Conservation (phyloP, 2,797 vertebrate species). For the Brachyalestes nurse region DNA sequence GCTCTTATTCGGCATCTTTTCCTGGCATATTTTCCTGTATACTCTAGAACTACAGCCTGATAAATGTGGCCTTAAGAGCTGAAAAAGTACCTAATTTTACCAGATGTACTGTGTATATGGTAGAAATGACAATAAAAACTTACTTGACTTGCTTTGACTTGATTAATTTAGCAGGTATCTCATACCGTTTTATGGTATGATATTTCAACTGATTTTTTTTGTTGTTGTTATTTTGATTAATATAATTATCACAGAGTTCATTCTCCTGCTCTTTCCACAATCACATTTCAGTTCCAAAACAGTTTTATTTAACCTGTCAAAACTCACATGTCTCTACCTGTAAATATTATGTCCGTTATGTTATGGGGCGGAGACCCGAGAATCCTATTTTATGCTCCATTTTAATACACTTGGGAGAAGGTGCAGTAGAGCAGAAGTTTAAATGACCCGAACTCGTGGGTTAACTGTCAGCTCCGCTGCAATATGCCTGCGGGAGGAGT, state of each 20-base stretch:
- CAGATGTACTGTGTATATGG: too few species aligned
- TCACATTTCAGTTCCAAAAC: too few species aligned
- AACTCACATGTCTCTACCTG: background rate
- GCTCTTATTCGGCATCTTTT: background rate
- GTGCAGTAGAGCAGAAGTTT: background rate
- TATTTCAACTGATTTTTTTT: too few species aligned
- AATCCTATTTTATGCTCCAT: background rate
- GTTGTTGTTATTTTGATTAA: too few species aligned
- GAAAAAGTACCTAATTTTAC: too few species aligned
- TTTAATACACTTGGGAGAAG: background rate
- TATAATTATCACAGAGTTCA: too few species aligned
- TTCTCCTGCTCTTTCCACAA: too few species aligned
- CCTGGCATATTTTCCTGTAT: background rate
- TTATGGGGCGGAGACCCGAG: background rate
- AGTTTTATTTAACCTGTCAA: background rate
- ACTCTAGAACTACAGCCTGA: conserved; percentile 1
- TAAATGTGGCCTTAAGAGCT: background rate
- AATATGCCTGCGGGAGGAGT: conserved; percentile 5
- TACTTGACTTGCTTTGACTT: too few species aligned
- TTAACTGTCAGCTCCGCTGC: conserved; percentile 10
- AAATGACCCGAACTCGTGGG: background rate
- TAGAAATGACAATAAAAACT: too few species aligned
- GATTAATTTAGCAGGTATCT: too few species aligned
- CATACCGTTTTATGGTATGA: too few species aligned
- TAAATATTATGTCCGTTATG: background rate